Conservation (phyloP, 2,797 vertebrate species). For the Pagetopsis macropterus region DNA sequence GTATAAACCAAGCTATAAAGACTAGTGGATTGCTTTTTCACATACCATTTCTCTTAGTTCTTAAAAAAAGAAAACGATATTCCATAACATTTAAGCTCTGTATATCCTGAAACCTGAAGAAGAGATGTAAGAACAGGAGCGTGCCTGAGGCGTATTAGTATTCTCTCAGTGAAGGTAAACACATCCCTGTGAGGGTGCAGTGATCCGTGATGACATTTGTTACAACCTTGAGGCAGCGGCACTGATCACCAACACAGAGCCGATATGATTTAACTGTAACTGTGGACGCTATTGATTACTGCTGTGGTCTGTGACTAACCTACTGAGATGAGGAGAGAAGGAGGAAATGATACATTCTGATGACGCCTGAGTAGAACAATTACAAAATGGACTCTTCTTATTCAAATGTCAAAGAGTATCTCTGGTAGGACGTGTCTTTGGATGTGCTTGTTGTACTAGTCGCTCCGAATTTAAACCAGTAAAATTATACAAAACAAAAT, state of each 20-base stretch:
- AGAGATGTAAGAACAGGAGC: neutral
- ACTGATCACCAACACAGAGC: constrained; percentile 33
- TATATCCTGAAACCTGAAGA: neutral
- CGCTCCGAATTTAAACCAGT: neutral
- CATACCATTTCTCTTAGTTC: too few relatives aligned
- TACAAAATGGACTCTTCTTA: neutral
- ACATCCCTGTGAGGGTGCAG: constrained; percentile 28
- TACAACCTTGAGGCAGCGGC: constrained; percentile 26
- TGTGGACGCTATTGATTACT: constrained; percentile 53
- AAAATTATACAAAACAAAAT: neutral
- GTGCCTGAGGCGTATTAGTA: constrained; percentile 2
- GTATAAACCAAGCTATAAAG: neutral
- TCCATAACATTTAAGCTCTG: neutral
- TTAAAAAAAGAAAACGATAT: too few relatives aligned
- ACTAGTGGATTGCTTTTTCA: neutral
- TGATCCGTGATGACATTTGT: constrained; percentile 26
- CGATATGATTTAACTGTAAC: constrained; percentile 35
- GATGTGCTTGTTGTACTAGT: neutral
- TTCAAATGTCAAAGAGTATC: constrained; percentile 6
- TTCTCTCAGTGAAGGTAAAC: constrained; percentile 6
- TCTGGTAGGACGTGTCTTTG: neutral
- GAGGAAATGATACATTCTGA: constrained; percentile 1
- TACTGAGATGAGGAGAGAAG: constrained; percentile 27
- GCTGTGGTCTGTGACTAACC: constrained; percentile 49
- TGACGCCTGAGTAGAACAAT: neutral